phyloP scores from a whole-genome alignment of 2,797 vertebrate species.

The Notolepis coatsorum region DNA sequence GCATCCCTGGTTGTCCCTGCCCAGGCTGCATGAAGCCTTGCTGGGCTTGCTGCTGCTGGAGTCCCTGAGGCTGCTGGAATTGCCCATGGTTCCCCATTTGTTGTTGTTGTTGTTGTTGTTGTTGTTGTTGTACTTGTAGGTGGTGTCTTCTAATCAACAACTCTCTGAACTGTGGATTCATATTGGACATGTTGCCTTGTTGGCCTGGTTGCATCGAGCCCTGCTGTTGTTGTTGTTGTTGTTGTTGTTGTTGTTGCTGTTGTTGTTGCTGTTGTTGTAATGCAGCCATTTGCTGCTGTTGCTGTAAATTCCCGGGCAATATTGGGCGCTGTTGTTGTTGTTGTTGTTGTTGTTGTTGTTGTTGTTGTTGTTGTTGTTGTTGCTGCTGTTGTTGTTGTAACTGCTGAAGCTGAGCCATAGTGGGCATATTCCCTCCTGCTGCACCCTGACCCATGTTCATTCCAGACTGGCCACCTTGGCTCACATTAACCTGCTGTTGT shows the following conservation, averaged over 20 bases:
- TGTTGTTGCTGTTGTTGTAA: conserved; percentile 77
- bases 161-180: conserved; percentile 91
- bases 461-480: conserved; percentile 80
- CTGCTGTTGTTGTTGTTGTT: conserved; percentile 63
- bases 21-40: conserved; percentile 76
- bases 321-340: conserved; percentile 72
- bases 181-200: conserved; percentile 87
- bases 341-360: conserved; percentile 39
- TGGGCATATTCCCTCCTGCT: conserved; percentile 68
- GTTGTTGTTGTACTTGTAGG: conserved; percentile 80
- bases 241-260: conserved; percentile 24
- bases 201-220: conserved; percentile 86
- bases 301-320: conserved; percentile 71
- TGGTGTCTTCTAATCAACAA: conserved; percentile 86
- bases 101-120: conserved; percentile 82
- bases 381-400: conserved; percentile 80
- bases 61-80: conserved; percentile 87
- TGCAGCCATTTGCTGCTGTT: conserved; percentile 85
- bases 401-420: conserved; percentile 85
- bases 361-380: conserved; percentile 52
- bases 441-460: conserved; percentile 88
- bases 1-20: conserved; percentile 68
- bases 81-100: conserved; percentile 91
- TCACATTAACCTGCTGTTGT: conserved; percentile 78
- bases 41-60: conserved; percentile 74